Evolutionary conservation across 2,888 invertebrate genomes (phyloP), one percentile per base, ranked within the genome.

Genomic region (Carterocephalus palaemon): DNA sequence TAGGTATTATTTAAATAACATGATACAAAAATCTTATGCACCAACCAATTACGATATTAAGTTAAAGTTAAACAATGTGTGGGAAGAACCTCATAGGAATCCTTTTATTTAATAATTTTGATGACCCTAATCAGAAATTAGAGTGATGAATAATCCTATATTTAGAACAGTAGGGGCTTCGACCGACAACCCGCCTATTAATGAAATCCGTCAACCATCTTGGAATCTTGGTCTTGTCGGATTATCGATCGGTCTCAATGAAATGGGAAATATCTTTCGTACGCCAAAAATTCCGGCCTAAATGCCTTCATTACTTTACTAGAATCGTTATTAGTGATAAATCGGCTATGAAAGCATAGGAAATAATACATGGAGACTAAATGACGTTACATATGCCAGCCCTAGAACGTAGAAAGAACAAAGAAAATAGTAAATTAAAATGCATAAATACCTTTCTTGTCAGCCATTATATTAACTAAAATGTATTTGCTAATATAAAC

Each of bases 361-460:
- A 60, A 48, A 39, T 43, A 17, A 48, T 48, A 52, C 60, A 64
- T 58, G 60, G 59, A 67, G 60, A 63, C 62, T 64, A 51, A 48
- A 71, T 79, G 83, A 81, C 80, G 79, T 84, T 86, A 83, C 82
- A 74, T 73, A 79, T 81, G 83, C 82, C 84, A 81, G 76, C 68
- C 69, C 59, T 59, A 52, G 56, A 56, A 52, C 49, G 55, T 51
- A 67, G 57, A 64, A 69, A 72, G 64, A 79, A 84, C 81, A 83
- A 85, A 85, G 81, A 73, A 73, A 61, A 51, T 47, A 60, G 62
- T 51, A 54, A 70, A 64, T 70, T 56, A 54, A 67, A 70, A 54
- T 56, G 62, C 62, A 77, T 84, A 84, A 76, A 83, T 88, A 88
- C 88, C 88, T 88, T 88, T 88, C 66, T 88, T 88, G 72, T 88